Evolutionary conservation across 2,888 invertebrate species (phyloP).

Genomic region (Parapristionchus giblindavisi): DNA sequence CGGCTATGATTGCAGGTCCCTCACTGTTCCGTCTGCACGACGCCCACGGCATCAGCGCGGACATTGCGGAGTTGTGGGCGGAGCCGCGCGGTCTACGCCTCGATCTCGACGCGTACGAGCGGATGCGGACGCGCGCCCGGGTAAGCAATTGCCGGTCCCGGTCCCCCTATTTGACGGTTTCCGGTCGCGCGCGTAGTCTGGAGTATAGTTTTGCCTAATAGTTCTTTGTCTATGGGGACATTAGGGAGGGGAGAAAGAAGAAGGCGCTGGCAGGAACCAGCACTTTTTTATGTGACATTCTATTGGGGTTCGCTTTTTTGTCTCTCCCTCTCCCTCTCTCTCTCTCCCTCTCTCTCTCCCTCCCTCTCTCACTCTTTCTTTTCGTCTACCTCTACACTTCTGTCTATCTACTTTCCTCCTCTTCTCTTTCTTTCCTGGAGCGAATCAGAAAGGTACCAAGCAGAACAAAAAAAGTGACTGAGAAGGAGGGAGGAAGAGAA

Average conservation of each 20-base stretch:
- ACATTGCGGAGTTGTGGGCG: constrained; percentile 29
- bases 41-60: constrained; percentile 8
- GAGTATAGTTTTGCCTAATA: no score
- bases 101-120: constrained; percentile 20
- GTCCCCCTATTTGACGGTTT: no score
- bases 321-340: constrained; percentile 20
- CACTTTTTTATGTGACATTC: constrained; percentile 23
- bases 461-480: neutral
- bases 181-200: no score
- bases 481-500: no score
- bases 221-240: constrained; percentile 24
- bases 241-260: neutral
- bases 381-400: no score
- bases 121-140: constrained; percentile 1
- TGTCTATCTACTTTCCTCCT: neutral
- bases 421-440: constrained; percentile 24
- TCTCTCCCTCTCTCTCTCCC: neutral
- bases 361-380: neutral
- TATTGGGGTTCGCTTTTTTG: constrained; percentile 7
- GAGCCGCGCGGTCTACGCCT: constrained; percentile 7
- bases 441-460: neutral
- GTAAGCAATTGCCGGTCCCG: no score
- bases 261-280: neutral
- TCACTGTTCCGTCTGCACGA: constrained; percentile 26
- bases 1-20: constrained; percentile 23